Conservation (phyloP, 2,113 vertebrate species). For the Chaetodon auriga region DNA sequence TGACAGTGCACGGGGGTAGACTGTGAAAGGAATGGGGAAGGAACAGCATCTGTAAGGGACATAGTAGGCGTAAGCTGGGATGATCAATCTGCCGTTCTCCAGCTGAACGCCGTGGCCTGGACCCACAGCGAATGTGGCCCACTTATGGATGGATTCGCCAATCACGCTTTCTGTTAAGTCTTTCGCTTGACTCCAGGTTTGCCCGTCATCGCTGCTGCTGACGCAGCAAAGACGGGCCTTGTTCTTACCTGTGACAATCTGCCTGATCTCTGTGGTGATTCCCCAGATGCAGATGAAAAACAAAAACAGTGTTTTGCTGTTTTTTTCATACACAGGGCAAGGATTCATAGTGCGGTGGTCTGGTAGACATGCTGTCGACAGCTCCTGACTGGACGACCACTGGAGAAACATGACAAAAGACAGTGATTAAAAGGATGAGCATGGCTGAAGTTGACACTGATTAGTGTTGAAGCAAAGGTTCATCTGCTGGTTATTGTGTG, state of each 20-base stretch:
- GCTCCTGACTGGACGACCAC: conserved; percentile 82
- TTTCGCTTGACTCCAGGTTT: conserved; percentile 86
- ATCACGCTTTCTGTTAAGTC: conserved; percentile 91
- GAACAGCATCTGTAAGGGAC: conserved; percentile 72
- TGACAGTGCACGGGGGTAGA: conserved; percentile 84
- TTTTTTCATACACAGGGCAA: conserved; percentile 85
- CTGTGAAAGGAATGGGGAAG: conserved; percentile 65
- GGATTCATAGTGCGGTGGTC: conserved; percentile 87
- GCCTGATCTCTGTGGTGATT: conserved; percentile 84
- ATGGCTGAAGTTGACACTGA: not conserved
- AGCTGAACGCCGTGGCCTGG: conserved; percentile 93
- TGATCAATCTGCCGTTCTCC: conserved; percentile 86
- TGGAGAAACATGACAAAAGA: conserved; percentile 41
- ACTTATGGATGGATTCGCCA: conserved; percentile 82
- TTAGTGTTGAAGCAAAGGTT: not conserved
- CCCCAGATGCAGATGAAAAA: conserved; percentile 91
- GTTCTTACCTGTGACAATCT: conserved; percentile 89
- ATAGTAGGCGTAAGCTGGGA: conserved; percentile 91
- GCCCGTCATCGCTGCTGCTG: conserved; percentile 87
- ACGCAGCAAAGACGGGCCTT: conserved; percentile 90
- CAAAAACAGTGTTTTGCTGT: conserved; percentile 85
- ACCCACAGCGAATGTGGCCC: conserved; percentile 94
- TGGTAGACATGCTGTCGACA: conserved; percentile 73
- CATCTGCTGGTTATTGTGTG: not conserved
- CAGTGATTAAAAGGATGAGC: not conserved